Base-by-base conservation (phyloP, 2,797 vertebrate species). In the Sebastes oblongus region DNA sequence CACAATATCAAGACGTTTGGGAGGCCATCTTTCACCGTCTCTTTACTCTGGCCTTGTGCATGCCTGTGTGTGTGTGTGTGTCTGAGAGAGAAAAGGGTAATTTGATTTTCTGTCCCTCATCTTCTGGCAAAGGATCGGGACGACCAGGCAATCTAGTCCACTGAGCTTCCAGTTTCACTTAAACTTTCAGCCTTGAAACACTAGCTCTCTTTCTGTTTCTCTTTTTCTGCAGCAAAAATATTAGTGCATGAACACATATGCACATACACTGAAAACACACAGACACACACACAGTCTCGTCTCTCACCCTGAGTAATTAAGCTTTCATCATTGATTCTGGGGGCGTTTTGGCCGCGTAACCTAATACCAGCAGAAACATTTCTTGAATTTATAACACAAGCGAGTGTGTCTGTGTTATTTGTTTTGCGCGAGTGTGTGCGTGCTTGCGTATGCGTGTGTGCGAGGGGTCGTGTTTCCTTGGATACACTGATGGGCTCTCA, bases 241-340 rank as follows among this genome's bases (percentile, higher is more conserved):
- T 74, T 54, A n/a, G 52, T 70, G 59, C 68, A 66, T 59, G 39
- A 73, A 67, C 52, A 64, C 67, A 18, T 30, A 72, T 30, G 39
- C 59, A 61, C 66, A 70, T 6, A 32, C 10, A 52, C 16, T 16
- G 8, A 80, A 20, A 52, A 77, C 67, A 46, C 64, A 71, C 61
- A 66, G 34, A 58, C 66, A 61, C 62, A 66, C 67, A 18, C 60
- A 36, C 9, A 22, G 85, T 91, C 91, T 90, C 75, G 80, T 90
- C 86, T 84, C 90, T 92, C 86, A 82, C 86, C 68, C 82, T 89
- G 84, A 58, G 89, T 95, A 94, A 95, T 95, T 95, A 95, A 94
- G 89, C 90, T 86, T 87, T 90, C 89, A 86, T 87, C 91, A 95
- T 95, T 94, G 93, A 95, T 95, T 93, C 87, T 60, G 72, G 66